Evolutionary conservation across 1,140 invertebrate genomes (phyloP), one percentile per base, ranked within the genome.

Genomic region (Scylla paramamosain): DNA sequence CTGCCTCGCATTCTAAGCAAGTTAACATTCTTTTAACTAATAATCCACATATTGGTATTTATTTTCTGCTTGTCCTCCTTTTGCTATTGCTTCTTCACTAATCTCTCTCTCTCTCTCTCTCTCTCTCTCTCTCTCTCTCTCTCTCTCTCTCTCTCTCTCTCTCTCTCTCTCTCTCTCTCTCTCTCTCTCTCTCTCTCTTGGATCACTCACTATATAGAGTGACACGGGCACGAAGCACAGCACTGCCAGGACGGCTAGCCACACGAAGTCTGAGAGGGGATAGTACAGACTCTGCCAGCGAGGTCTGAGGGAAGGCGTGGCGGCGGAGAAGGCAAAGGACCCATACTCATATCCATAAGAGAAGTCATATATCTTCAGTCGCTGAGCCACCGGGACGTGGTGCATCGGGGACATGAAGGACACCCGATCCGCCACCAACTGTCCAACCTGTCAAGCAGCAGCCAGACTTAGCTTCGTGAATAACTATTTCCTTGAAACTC

Each of bases 121-220:
- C 77, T 82, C 77, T 82, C 77, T 82, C 77, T 82, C 77, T 82
- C 77, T 82, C 77, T 82, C 77, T 82, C 77, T 82, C 77, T 82
- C 77, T 82, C 77, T 82, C 77, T 82, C 77, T 82, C 28, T 20
- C 77, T 39, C 39, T 39, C 39, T 39, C 39, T 39, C 39, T 39
- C 39, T 39, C 39, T 39, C 39, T 39, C 39, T 39, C 39, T 39
- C 39, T 39, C 39, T 39, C 39, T 39, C 39, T 39, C 39, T 39
- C 39, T 39, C 39, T 39, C 39, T 39, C 1, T n/a, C n/a, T n/a
- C n/a, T n/a, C n/a, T n/a, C n/a, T n/a, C n/a, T n/a, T 39, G 39
- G 39, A 39, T 39, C 16, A 46, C 84, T 28, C 29, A 87, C 84
- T 4, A 39, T 10, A n/a, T 39, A 39, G 31, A 87, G 32, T 16